These are phyloP conservation scores for Spodoptera littoralis DNA, from an alignment of 2,888 invertebrate species.

Conservation along the genomic window DNA sequence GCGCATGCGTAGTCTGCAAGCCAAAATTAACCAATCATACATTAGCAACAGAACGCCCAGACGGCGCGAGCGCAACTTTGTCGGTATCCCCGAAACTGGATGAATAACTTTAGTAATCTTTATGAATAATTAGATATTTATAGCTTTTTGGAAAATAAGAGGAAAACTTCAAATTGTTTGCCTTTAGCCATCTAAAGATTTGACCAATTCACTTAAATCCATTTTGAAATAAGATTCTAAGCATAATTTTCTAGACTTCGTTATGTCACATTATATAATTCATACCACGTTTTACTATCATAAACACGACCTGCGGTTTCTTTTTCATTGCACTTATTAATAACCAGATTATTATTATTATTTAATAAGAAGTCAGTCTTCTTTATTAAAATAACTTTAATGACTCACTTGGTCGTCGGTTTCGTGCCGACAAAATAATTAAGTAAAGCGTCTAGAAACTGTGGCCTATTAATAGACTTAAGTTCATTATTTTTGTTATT, in stretches of 20 bases:
- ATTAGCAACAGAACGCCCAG: conserved; percentile 43
- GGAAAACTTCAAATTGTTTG: too few relatives aligned
- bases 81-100: conserved; percentile 26
- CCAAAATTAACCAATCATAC: conserved; percentile 58
- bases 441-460: conserved; percentile 1
- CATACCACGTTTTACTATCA: conserved; percentile 23
- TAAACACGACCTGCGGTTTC: conserved; percentile 47
- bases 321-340: conserved; percentile 42
- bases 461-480: conserved; percentile 4
- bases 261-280: conserved; percentile 31
- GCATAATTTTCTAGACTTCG: conserved; percentile 11
- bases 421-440: not conserved
- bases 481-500: conserved; percentile 5
- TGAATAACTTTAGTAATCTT: conserved; percentile 15
- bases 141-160: too few relatives aligned
- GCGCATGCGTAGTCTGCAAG: conserved; percentile 39
- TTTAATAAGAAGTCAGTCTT: conserved; percentile 23
- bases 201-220: not conserved
- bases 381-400: conserved; percentile 22
- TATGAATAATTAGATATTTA: not conserved
- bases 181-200: too few relatives aligned
- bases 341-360: conserved; percentile 13
- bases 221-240: conserved; percentile 14
- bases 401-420: conserved; percentile 19
- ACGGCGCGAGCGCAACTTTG: conserved; percentile 24